These are phyloP conservation scores for Drosophila nr. fundita DNA, from an alignment of 2,888 invertebrate genomes.

Conservation along the genomic window DNA sequence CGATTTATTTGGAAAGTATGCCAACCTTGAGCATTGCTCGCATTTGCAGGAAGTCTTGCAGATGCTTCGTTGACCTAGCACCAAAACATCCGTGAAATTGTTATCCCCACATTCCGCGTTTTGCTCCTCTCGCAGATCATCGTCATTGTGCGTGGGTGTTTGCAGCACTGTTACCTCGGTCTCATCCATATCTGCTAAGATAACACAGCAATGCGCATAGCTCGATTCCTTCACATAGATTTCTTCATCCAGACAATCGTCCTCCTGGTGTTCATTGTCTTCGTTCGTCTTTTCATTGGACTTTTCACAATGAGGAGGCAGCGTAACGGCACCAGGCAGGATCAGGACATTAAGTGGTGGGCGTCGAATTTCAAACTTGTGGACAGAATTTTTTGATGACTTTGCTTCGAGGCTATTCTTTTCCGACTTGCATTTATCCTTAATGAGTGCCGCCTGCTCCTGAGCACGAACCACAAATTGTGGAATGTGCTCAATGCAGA, in stretches of 20 bases:
- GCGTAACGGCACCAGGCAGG: conserved; percentile 51
- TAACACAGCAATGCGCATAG: conserved; percentile 36
- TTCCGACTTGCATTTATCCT: not conserved
- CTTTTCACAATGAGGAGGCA: conserved; percentile 37
- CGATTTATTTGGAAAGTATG: not conserved
- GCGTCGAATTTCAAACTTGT: not conserved
- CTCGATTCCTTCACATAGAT: conserved; percentile 61
- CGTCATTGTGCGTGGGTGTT: conserved; percentile 39
- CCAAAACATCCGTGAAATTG: conserved; percentile 64
- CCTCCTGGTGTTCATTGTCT: not conserved
- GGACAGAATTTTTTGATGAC: too few species aligned
- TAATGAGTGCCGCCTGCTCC: conserved; percentile 21
- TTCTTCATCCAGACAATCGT: conserved; percentile 44
- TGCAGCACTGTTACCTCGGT: conserved; percentile 52
- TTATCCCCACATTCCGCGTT: conserved; percentile 32
- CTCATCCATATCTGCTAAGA: conserved; percentile 54
- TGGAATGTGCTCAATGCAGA: conserved; percentile 66
- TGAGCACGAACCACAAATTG: conserved; percentile 59
- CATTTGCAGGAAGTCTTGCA: conserved; percentile 45
- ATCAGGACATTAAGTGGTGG: conserved; percentile 57
- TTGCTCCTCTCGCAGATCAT: conserved; percentile 9
- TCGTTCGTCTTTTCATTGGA: not conserved
- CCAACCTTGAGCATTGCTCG: conserved; percentile 33
- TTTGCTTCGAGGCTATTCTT: not conserved
- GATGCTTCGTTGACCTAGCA: conserved; percentile 44